Percentiles rank a stretch among this genome's conserved stretches.
phyloP scores from a whole-genome alignment of 2,113 vertebrate species.

The Patagioenas fasciata region DNA sequence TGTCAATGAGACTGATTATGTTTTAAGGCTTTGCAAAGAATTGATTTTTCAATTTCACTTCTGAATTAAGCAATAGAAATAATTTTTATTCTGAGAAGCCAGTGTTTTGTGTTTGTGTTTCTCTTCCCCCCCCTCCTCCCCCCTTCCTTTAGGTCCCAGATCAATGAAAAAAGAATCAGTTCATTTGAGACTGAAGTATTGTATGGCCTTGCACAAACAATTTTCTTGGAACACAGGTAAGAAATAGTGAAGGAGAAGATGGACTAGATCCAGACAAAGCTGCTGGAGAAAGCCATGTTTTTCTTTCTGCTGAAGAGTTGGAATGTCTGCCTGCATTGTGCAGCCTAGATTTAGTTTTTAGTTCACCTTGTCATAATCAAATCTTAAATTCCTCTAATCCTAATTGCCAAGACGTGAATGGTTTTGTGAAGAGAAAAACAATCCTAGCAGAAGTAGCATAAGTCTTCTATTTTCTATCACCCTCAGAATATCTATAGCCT shows the following conservation, averaged over 20 bases:
- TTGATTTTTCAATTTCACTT: conserved; percentile 31
- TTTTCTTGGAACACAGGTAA: not conserved
- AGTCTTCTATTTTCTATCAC: not conserved
- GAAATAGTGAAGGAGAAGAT: not conserved
- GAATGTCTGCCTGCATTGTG: not conserved
- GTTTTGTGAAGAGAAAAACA: not conserved
- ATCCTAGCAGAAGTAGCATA: not conserved
- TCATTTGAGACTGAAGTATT: not conserved
- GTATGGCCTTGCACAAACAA: not conserved
- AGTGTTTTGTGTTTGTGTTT: not conserved
- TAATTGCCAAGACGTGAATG: not conserved
- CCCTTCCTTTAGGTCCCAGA: not conserved
- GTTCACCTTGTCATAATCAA: not conserved
- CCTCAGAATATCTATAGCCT: not conserved
- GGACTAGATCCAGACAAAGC: not conserved
- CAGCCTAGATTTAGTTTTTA: not conserved
- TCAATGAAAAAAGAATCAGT: not conserved
- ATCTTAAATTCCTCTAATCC: not conserved
- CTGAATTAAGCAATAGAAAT: not conserved
- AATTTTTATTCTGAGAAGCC: not conserved
- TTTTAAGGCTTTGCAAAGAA: not conserved
- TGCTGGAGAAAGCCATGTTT: not conserved
- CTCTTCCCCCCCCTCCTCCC: too few relatives aligned
- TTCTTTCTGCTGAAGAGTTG: not conserved
- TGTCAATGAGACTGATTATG: not conserved